A percentile compares a stretch with the other conserved stretches of the same genome.
Evolutionary conservation across 1,140 invertebrate genomes (phyloP).

Genomic region (Lepidotrigona ventralis): DNA sequence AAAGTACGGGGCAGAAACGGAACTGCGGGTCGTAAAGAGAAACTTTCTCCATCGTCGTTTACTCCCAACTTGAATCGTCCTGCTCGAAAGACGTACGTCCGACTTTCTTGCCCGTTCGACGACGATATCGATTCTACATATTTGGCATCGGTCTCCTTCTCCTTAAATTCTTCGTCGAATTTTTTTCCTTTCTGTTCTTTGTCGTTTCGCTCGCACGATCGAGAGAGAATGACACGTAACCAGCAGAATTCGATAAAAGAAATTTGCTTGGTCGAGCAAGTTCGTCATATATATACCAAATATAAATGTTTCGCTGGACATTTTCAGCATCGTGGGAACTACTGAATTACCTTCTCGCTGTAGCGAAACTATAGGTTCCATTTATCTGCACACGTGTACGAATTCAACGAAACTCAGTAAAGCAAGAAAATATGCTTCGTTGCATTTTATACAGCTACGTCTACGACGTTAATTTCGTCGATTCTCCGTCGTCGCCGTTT

Average conservation of each 20-base stretch:
- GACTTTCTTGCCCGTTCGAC: not conserved
- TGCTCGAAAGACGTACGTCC: not conserved
- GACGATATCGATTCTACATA: not conserved
- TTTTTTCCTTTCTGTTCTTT: not conserved
- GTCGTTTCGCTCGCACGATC: not conserved
- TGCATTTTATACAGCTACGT: not conserved
- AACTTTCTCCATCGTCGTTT: constrained; percentile 31
- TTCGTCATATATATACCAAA: constrained; percentile 38
- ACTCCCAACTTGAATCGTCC: constrained; percentile 31
- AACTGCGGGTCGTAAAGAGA: constrained; percentile 14
- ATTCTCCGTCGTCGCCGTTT: not conserved
- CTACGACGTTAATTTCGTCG: not conserved
- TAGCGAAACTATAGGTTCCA: constrained; percentile 18
- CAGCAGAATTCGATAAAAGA: not conserved
- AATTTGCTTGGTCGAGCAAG: no score
- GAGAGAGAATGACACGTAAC: constrained; percentile 9
- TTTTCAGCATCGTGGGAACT: constrained; percentile 36
- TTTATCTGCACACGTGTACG: not conserved
- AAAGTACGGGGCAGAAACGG: not conserved
- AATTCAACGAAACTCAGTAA: not conserved
- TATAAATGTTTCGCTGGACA: constrained; percentile 54
- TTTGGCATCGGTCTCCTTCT: not conserved
- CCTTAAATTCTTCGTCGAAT: not conserved
- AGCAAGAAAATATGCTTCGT: not conserved
- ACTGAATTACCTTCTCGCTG: not conserved